These are phyloP conservation scores for Agrochola circellaris DNA, from an alignment of 2,888 invertebrate genomes.

Conservation along the genomic window DNA sequence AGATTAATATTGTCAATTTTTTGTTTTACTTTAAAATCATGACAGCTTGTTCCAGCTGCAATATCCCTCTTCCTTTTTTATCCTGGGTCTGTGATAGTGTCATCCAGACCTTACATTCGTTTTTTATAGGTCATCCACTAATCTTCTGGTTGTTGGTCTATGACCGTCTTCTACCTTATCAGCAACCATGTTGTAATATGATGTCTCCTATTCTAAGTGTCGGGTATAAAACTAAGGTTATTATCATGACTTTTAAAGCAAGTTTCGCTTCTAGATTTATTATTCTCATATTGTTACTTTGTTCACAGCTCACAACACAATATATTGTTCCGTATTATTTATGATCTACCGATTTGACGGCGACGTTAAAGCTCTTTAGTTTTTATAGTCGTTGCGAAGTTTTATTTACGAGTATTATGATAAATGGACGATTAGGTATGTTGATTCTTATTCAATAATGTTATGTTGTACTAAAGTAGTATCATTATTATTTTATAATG, in stretches of 20 bases:
- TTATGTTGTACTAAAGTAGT: slow-evolving; percentile 15
- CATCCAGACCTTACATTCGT: neutral
- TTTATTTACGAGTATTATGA: slow-evolving; percentile 42
- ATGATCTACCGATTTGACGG: slow-evolving; percentile 46
- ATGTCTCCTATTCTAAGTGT: neutral
- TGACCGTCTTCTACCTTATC: neutral
- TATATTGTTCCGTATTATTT: slow-evolving; percentile 58
- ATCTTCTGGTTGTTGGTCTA: neutral
- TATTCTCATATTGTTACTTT: slow-evolving; percentile 24
- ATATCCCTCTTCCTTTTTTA: neutral
- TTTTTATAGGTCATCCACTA: neutral
- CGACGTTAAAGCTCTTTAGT: slow-evolving; percentile 35
- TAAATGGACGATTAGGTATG: slow-evolving; percentile 39
- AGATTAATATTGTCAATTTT: no score
- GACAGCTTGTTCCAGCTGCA: neutral
- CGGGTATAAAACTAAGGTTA: neutral
- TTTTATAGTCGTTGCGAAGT: slow-evolving; percentile 41
- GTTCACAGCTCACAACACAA: slow-evolving; percentile 43
- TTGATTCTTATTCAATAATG: slow-evolving; percentile 38
- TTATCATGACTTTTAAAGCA: neutral
- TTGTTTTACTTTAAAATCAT: neutral
- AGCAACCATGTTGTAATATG: neutral
- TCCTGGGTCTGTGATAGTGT: neutral
- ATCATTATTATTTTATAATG: neutral
- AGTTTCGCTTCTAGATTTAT: slow-evolving; percentile 31